Evolutionary conservation across 2,888 invertebrate species (phyloP).

Genomic region (Apoderus coryli): DNA sequence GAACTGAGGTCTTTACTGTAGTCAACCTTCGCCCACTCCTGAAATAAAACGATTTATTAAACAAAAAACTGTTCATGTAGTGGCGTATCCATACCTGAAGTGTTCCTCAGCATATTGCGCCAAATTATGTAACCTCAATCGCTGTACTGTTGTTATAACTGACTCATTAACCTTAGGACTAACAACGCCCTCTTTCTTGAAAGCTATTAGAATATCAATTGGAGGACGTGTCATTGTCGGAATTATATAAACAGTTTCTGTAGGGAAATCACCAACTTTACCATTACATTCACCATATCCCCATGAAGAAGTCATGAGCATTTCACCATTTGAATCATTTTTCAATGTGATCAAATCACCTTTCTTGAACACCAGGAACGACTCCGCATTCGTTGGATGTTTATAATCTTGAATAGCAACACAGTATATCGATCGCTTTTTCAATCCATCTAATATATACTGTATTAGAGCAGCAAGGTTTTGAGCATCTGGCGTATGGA

Average conservation of each 20-base stretch:
- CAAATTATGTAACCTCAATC: conserved; percentile 65
- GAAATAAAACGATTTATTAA: too few relatives aligned
- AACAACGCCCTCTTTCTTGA: conserved; percentile 41
- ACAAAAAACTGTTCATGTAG: too few relatives aligned
- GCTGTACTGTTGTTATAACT: conserved; percentile 40
- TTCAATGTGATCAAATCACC: conserved; percentile 72
- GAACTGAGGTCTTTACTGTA: conserved; percentile 36
- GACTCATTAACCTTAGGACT: conserved; percentile 18
- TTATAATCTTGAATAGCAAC: conserved; percentile 53
- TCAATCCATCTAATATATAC: conserved; percentile 73
- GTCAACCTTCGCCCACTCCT: conserved; percentile 29
- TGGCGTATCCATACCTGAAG: too few relatives aligned
- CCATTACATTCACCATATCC: conserved; percentile 57
- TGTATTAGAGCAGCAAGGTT: conserved; percentile 73
- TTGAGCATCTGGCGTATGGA: conserved; percentile 77
- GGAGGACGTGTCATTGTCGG: conserved; percentile 69
- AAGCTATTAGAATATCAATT: conserved; percentile 45
- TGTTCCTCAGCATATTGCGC: conserved; percentile 71
- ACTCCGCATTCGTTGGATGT: conserved; percentile 39
- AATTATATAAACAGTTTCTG: conserved; percentile 73
- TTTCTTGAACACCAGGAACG: conserved; percentile 43
- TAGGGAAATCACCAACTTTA: conserved; percentile 68
- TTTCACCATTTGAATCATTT: conserved; percentile 60
- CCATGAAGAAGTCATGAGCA: conserved; percentile 56
- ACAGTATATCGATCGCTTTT: conserved; percentile 70